Evolutionary conservation across 2,888 invertebrate genomes (phyloP).

Genomic region (Timema podura): DNA sequence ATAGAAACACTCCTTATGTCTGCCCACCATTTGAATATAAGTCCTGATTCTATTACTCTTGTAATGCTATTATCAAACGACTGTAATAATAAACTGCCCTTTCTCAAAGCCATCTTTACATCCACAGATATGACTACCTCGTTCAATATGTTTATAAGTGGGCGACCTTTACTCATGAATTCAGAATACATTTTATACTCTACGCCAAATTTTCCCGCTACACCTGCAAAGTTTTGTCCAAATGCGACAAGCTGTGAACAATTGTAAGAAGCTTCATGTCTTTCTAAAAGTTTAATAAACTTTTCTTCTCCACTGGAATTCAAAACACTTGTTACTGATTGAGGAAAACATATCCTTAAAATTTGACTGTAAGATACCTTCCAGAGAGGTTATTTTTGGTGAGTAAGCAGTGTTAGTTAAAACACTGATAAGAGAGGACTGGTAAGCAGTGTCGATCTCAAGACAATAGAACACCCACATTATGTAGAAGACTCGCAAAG

Average conservation of each 20-base stretch:
- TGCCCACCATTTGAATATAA: not conserved
- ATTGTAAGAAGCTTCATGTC: not conserved
- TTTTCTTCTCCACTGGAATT: not conserved
- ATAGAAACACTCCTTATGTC: not conserved
- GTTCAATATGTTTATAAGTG: not conserved
- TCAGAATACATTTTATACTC: not conserved
- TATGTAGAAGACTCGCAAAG: not conserved
- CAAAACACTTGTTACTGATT: not conserved
- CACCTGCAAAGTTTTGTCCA: not conserved
- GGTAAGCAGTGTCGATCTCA: conserved; percentile 1
- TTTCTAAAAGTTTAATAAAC: not conserved
- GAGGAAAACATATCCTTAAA: not conserved
- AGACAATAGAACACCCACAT: conserved; percentile 12
- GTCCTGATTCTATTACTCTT: not conserved
- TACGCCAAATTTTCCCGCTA: too few relatives aligned
- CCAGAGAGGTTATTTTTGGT: not conserved
- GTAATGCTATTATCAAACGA: not conserved
- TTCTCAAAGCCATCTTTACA: conserved; percentile 4
- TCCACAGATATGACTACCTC: not conserved
- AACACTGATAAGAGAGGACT: not conserved
- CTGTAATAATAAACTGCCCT: not conserved
- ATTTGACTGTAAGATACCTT: not conserved
- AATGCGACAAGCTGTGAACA: not conserved
- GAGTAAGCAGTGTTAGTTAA: not conserved
- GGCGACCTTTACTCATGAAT: not conserved